These are phyloP conservation scores for Bostrychus sinensis DNA, from an alignment of 2,113 vertebrate genomes.

Conservation along the genomic window DNA sequence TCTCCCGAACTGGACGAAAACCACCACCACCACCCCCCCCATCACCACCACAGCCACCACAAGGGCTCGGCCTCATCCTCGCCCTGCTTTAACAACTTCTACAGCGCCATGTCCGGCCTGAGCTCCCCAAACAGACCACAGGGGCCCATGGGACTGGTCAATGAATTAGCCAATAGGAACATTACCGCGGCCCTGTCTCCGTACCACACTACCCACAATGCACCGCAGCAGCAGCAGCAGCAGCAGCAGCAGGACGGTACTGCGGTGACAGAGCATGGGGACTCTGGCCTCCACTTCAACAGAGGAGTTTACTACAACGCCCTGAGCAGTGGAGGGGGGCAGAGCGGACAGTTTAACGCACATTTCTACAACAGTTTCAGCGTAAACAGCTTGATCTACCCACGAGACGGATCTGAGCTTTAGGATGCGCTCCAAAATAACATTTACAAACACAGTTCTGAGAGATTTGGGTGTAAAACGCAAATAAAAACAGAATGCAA, in stretches of 20 bases:
- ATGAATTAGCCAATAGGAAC: constrained; percentile 81
- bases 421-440: constrained; percentile 60
- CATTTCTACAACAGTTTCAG: constrained; percentile 93
- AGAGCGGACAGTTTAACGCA: constrained; percentile 87
- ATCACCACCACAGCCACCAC: constrained; percentile 73
- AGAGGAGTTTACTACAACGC: constrained; percentile 89
- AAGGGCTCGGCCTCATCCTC: constrained; percentile 79
- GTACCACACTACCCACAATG: constrained; percentile 59
- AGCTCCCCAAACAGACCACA: constrained; percentile 69
- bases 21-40: constrained; percentile 71
- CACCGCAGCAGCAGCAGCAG: constrained; percentile 45
- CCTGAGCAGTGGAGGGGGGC: constrained; percentile 80
- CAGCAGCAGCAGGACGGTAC: constrained; percentile 46
- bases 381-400: constrained; percentile 94
- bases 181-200: constrained; percentile 79
- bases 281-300: constrained; percentile 79
- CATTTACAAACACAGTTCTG: not conserved
- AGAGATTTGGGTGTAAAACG: not conserved
- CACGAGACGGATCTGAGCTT: constrained; percentile 90
- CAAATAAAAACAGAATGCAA: not conserved
- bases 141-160: constrained; percentile 79
- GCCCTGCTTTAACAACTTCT: constrained; percentile 90
- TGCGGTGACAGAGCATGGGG: constrained; percentile 76
- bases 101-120: constrained; percentile 88
- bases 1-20: constrained; percentile 86